Conservation (phyloP, 2,113 vertebrate species). For the Zingel zingel region DNA sequence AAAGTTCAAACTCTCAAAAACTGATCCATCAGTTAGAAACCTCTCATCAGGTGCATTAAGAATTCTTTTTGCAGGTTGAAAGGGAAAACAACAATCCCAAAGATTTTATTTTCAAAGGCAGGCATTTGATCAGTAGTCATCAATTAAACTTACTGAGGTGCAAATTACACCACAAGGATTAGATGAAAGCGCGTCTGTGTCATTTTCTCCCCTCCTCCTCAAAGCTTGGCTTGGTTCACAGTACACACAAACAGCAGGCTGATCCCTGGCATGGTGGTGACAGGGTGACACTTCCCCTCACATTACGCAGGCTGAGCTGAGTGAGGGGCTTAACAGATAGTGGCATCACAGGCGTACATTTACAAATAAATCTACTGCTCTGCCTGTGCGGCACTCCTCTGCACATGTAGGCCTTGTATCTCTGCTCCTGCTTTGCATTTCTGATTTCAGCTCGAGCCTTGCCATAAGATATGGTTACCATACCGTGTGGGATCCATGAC, state of each 20-base stretch:
- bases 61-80: constrained; percentile 85
- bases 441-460: constrained; percentile 66
- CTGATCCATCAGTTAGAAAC: constrained; percentile 62
- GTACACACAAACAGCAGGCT: constrained; percentile 75
- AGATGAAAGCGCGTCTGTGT: constrained; percentile 86
- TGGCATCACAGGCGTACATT: constrained; percentile 72
- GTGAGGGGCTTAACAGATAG: constrained; percentile 80
- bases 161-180: constrained; percentile 82
- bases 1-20: constrained; percentile 72
- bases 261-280: constrained; percentile 79
- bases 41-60: constrained; percentile 82
- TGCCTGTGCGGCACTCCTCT: constrained; percentile 74
- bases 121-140: constrained; percentile 87
- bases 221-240: constrained; percentile 70
- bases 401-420: constrained; percentile 69
- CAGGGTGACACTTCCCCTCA: constrained; percentile 84
- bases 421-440: constrained; percentile 63
- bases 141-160: constrained; percentile 85
- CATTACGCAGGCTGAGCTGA: constrained; percentile 79
- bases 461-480: constrained; percentile 64
- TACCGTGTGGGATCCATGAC: background rate
- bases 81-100: constrained; percentile 77
- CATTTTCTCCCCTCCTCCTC: constrained; percentile 81
- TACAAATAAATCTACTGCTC: constrained; percentile 78
- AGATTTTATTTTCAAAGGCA: constrained; percentile 84